These are phyloP conservation scores for Sebastes steindachneri DNA, from an alignment of 2,797 vertebrate genomes.

Conservation along the genomic window DNA sequence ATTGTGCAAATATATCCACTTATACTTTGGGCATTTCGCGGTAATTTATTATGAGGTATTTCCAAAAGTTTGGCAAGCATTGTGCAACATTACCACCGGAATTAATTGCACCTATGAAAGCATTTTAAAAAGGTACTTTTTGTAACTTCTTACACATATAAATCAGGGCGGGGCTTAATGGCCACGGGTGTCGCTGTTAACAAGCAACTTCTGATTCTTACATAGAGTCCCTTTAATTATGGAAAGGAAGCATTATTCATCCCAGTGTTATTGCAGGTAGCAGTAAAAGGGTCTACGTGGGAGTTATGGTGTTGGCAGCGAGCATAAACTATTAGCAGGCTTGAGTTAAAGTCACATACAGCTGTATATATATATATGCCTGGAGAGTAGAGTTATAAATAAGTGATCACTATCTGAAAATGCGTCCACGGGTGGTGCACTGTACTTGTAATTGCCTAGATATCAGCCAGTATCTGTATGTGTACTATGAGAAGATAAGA, in stretches of 20 bases:
- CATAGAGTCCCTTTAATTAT: neutral
- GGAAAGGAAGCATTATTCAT: neutral
- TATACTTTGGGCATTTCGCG: neutral
- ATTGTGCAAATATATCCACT: neutral
- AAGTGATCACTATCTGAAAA: slow-evolving; percentile 19
- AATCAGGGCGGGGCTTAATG: too few species aligned
- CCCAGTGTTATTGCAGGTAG: neutral
- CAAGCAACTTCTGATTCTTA: too few species aligned
- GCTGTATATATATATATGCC: neutral
- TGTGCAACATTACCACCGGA: neutral
- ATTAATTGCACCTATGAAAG: slow-evolving; percentile 15
- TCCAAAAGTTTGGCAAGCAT: slow-evolving; percentile 1
- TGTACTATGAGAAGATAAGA: slow-evolving; percentile 1
- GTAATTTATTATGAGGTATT: neutral
- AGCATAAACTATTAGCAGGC: slow-evolving; percentile 1
- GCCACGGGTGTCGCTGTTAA: too few species aligned
- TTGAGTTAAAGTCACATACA: slow-evolving; percentile 6
- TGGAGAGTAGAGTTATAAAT: slow-evolving; percentile 9
- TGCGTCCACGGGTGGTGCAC: neutral
- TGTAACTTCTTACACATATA: too few species aligned
- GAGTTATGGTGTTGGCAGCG: neutral
- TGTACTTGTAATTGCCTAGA: neutral
- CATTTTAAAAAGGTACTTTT: neutral
- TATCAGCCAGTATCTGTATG: neutral
- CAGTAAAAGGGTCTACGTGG: slow-evolving; percentile 9